These are phyloP conservation scores for Perizoma flavofasciatum DNA, from an alignment of 2,888 invertebrate species.

Conservation along the genomic window DNA sequence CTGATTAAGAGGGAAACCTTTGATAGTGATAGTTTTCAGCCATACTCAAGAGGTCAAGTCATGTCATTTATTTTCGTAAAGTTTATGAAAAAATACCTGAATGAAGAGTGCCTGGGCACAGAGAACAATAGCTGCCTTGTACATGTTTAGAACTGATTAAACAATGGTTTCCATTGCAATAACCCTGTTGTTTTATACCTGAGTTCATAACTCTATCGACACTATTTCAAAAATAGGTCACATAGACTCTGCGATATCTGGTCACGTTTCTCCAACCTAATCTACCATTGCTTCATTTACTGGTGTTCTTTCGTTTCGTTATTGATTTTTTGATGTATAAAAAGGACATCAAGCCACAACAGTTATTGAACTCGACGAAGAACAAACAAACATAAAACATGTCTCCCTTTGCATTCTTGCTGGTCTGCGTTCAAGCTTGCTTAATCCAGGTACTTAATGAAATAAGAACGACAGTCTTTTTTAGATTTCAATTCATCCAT, in stretches of 20 bases:
- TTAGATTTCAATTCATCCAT: background rate
- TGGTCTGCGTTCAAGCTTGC: constrained; percentile 44
- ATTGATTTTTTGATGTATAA: constrained; percentile 25
- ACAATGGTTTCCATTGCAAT: constrained; percentile 12
- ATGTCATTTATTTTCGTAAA: too few relatives aligned
- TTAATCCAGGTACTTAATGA: constrained; percentile 39
- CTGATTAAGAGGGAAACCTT: too few relatives aligned
- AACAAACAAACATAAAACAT: constrained; percentile 30
- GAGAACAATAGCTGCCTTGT: constrained; percentile 39
- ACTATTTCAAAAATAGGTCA: constrained; percentile 27
- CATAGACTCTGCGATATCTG: background rate
- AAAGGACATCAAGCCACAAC: constrained; percentile 4
- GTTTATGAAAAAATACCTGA: constrained; percentile 36
- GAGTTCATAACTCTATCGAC: constrained; percentile 8
- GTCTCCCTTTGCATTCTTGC: constrained; percentile 37
- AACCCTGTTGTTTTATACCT: constrained; percentile 23
- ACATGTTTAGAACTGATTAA: constrained; percentile 39
- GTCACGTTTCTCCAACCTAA: constrained; percentile 14
- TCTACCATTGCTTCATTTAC: constrained; percentile 10
- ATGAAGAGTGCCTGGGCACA: constrained; percentile 45
- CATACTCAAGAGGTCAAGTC: too few relatives aligned
- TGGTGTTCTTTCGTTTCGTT: constrained; percentile 3
- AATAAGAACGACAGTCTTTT: background rate
- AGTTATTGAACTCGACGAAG: constrained; percentile 17
- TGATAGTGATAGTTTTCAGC: too few relatives aligned